Base-by-base conservation (phyloP, 2,113 vertebrate genomes). In the Oreocharis arfaki region DNA sequence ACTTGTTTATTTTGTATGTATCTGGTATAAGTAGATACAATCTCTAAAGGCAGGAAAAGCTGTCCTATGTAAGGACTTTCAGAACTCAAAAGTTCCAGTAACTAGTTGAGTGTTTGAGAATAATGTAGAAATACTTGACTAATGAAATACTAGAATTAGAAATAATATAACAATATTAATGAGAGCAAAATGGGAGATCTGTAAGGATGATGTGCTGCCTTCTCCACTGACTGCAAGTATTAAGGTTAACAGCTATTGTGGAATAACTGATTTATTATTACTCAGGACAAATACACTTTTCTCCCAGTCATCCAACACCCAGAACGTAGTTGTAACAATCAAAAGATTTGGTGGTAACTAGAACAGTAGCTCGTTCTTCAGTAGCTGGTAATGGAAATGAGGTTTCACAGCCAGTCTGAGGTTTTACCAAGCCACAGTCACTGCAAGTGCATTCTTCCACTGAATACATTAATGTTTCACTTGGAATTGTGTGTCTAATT, bases 281-380 rank as follows among this genome's bases (percentile, higher is more conserved):
- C 44, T 49, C 87, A 73, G 69, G 64, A 93, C 80, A 89, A 85
- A 78, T 32, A 64, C 32, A 63, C 84, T 93, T 90, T 64, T 79
- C 76, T 92, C 41, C 30, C 33, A 47, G 37, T 94, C 76, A 78
- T 69, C 59, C 90, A 85, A 92, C 78, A 57, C 95, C 87, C 68
- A 97, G 68, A 64, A 96, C 53, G 15, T 94, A 95, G 73, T 92
- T 96, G 64, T 90, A 97, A 28, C 89, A 97, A 89, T 97, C 98
- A 44, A 93, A 97, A 26, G 98, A 98, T 92, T 98, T 99, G 30
- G 98, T 98, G 65, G 98, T 98, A 68, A 98, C 98, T 39, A 98
- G 97, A 95, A 98, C 95, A 61, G 98, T 97, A 11, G 98, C 96
- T 13, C 98, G 98, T 97, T 99, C 98, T 93, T 99, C 98, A 64